A percentile compares a stretch with the other conserved stretches of the same genome.
phyloP scores from a whole-genome alignment of 64 coral and sea anemone genomes.

The Stylophora pistillata region DNA sequence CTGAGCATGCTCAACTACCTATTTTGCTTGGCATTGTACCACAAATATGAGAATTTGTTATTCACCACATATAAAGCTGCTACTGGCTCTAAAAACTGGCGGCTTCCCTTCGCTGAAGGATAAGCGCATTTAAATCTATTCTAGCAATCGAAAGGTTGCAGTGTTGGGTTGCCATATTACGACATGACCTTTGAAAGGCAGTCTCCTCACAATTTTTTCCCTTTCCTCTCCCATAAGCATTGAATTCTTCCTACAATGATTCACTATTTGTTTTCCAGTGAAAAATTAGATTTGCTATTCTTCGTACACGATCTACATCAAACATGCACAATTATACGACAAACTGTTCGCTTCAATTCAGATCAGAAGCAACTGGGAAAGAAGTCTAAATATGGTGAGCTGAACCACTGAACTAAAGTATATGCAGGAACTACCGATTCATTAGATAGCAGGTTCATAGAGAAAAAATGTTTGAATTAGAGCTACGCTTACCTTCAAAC shows the following conservation, averaged over 20 bases:
- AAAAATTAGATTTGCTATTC: too few species aligned
- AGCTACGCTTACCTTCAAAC: constrained; percentile 76
- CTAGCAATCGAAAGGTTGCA: constrained; percentile 72
- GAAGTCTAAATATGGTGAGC: too few species aligned
- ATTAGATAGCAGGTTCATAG: background rate
- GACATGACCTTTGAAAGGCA: constrained; percentile 87
- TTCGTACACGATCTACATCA: too few species aligned
- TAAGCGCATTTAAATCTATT: constrained; percentile 99
- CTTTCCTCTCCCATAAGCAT: too few species aligned
- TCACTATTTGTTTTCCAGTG: too few species aligned
- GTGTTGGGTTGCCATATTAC: constrained; percentile 73
- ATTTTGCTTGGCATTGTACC: background rate
- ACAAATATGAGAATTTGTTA: background rate
- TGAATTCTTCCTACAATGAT: too few species aligned
- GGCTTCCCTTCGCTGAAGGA: constrained; percentile 99
- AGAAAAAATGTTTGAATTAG: background rate
- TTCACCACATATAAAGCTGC: constrained; percentile 23
- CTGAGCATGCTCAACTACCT: background rate
- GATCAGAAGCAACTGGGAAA: too few species aligned
- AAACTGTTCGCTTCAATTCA: too few species aligned
- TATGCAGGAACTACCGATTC: too few species aligned
- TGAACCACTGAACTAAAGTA: too few species aligned
- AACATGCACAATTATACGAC: too few species aligned
- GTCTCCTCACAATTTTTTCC: constrained; percentile 72
- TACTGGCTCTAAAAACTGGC: accelerated